These are phyloP conservation scores for Drosophila hamatofila DNA, from an alignment of 2,888 invertebrate species.

Conservation along the genomic window DNA sequence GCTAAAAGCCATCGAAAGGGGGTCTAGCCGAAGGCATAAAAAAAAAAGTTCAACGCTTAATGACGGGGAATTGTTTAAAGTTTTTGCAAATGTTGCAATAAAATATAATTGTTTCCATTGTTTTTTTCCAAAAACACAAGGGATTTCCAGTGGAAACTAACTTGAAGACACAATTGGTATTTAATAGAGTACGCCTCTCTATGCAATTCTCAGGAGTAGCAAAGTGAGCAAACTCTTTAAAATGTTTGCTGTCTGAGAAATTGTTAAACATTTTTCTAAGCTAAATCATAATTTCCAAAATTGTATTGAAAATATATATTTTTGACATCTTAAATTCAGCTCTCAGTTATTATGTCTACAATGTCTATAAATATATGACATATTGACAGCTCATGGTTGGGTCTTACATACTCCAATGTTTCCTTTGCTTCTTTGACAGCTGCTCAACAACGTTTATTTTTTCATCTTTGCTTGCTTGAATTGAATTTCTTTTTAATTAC, in stretches of 20 bases:
- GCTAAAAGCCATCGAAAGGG: constrained; percentile 31
- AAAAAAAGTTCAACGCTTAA: constrained; percentile 7
- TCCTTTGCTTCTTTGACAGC: constrained; percentile 30
- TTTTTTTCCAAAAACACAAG: background rate
- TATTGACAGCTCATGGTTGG: constrained; percentile 1
- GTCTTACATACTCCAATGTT: constrained; percentile 3
- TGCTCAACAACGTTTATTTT: constrained; percentile 4
- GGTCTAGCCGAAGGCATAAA: constrained; percentile 9
- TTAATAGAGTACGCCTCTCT: background rate
- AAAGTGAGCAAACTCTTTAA: background rate
- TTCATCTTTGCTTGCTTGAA: constrained; percentile 1
- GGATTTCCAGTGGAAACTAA: background rate
- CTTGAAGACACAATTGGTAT: background rate
- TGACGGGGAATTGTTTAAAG: constrained; percentile 8
- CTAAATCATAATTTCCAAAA: too few relatives aligned
- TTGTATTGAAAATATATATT: too few relatives aligned
- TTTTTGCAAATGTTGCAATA: background rate
- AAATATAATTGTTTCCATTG: constrained; percentile 1
- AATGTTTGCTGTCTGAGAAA: background rate
- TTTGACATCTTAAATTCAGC: background rate
- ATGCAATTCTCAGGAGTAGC: background rate
- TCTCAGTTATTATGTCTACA: background rate
- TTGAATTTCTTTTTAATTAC: constrained; percentile 39
- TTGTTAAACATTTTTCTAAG: background rate
- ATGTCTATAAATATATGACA: background rate